phyloP scores from a whole-genome alignment of 2,888 invertebrate genomes.

The Hirtodrosophila histrioides region DNA sequence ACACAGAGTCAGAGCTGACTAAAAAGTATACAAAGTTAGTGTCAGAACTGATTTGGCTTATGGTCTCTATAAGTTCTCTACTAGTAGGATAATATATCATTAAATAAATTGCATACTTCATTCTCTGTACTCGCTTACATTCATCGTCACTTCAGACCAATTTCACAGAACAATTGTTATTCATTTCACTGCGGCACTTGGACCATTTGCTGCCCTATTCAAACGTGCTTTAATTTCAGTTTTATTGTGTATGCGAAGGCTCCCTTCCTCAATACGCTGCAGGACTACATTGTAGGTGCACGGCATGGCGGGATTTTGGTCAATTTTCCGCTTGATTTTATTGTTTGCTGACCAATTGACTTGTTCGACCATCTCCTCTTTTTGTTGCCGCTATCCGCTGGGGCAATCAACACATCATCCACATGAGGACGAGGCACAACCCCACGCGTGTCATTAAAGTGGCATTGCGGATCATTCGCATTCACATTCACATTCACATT shows the following conservation, averaged over 20 bases:
- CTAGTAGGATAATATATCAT: not conserved
- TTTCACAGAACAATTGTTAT: conserved; percentile 25
- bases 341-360: conserved; percentile 74
- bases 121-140: conserved; percentile 13
- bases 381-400: conserved; percentile 15
- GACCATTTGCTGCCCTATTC: conserved; percentile 33
- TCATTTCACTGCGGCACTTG: conserved; percentile 14
- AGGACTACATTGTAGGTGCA: conserved; percentile 10
- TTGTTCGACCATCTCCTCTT: conserved; percentile 20
- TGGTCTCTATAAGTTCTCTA: no score
- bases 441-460: conserved; percentile 59
- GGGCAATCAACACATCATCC: conserved; percentile 71
- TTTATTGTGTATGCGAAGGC: conserved; percentile 17
- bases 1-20: no score
- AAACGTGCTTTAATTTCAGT: conserved; percentile 71
- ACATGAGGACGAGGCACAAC: conserved; percentile 16
- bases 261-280: not conserved
- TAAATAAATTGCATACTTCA: conserved; percentile 3
- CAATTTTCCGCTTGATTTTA: conserved; percentile 63
- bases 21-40: no score
- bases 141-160: conserved; percentile 11
- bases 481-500: conserved; percentile 27
- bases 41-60: no score
- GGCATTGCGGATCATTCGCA: conserved; percentile 32
- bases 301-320: conserved; percentile 22